Conservation (phyloP, 2,797 vertebrate species). For the Mormyrus hasselquistii region DNA sequence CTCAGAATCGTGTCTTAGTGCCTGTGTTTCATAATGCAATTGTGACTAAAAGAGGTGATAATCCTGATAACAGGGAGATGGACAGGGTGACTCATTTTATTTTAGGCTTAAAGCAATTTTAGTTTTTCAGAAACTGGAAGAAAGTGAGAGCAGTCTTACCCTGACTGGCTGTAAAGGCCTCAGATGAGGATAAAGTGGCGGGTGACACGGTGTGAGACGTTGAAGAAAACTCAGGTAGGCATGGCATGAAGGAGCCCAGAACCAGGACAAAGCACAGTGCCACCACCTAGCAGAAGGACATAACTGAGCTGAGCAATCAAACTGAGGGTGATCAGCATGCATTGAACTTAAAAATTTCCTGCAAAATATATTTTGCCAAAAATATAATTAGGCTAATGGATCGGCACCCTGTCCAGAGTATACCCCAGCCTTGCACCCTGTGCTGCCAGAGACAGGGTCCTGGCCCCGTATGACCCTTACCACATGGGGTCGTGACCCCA, state of each 20-base stretch:
- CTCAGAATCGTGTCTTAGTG: not conserved
- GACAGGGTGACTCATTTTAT: not conserved
- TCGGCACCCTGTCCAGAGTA: not conserved
- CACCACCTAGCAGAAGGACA: constrained; percentile 71
- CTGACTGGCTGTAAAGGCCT: constrained; percentile 85
- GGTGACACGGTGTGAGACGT: constrained; percentile 76
- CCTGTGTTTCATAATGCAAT: not conserved
- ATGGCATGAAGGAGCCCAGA: constrained; percentile 88
- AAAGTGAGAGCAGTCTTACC: constrained; percentile 53
- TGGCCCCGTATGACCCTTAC: not conserved
- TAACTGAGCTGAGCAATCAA: not conserved
- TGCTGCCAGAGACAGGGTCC: not conserved
- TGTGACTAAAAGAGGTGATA: not conserved
- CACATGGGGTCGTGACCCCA: no score
- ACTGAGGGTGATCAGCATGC: not conserved
- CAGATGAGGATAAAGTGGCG: constrained; percentile 62
- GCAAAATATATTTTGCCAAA: not conserved
- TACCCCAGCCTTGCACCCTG: not conserved
- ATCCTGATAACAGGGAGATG: not conserved
- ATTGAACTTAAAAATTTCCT: not conserved
- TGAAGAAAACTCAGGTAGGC: constrained; percentile 78
- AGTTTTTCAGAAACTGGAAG: not conserved
- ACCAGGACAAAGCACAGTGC: constrained; percentile 92
- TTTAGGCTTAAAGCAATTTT: not conserved
- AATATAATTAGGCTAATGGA: not conserved